Base-by-base conservation (phyloP, 2,888 invertebrate species). In the Mythimna ferrago region DNA sequence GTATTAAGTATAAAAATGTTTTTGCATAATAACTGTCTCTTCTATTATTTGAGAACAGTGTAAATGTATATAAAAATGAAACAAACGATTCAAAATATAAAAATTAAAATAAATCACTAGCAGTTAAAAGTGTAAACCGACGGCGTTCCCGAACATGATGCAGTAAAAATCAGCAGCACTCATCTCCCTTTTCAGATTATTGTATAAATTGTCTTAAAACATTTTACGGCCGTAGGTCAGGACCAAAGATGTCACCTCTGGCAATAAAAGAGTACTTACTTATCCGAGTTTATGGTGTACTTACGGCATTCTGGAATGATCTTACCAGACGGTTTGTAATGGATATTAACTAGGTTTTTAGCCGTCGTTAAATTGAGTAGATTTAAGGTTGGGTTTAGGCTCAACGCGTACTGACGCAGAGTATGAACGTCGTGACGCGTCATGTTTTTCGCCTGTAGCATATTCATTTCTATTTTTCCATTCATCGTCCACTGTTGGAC, bases 191-290 rank as follows among this genome's bases (percentile, higher is more conserved):
- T 32, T 32, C 5, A 32, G 32, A 32, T 32, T 32, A 19, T 77
- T 74, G 32, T 51, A 5, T 32, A 32, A 77, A 60, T 11, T 60
- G 19, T 11, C 71, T 78, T 53, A 9, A 57, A 6, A n/a, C 48
- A 32, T 48, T 54, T 76, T 41, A 78, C 21, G 63, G 19, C n/a
- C 48, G 2, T 32, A 44, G 19, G 72, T 54, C 69, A 21, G 41
- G 51, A 62, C 41, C 19, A 48, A 48, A 48, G 5, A 48, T 48
- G 48, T 48, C 48, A 48, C 16, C 44, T 26, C 56, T 58, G 0
- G 19, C 9, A 71, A 57, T 71, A 71, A 78, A 58, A 77, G 2
- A 53, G 58, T 38, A 63, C 44, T 58, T 69, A 69, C 41, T 11
- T 63, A 53, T 21, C n/a, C 26, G 26, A 38, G 14, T 63, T 78